Conservation (phyloP, 2,888 invertebrate genomes). For the Parochlus steinenii region DNA sequence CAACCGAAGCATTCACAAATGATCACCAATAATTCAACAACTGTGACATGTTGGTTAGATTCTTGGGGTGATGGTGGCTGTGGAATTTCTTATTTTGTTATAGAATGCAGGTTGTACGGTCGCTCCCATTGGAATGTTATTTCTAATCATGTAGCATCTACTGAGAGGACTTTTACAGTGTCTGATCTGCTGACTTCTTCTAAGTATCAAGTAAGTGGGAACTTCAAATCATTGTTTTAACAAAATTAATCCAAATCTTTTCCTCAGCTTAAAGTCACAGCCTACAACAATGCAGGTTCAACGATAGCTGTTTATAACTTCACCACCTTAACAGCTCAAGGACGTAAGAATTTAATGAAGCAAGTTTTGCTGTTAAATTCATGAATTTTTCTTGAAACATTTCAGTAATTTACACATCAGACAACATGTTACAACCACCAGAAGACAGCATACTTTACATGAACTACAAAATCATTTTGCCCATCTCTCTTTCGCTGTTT, state of each 20-base stretch:
- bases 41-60: conserved; percentile 71
- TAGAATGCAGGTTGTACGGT: conserved; percentile 52
- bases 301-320: conserved; percentile 71
- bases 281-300: conserved; percentile 76
- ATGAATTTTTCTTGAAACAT: conserved; percentile 42
- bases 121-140: conserved; percentile 54
- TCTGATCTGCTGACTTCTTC: conserved; percentile 59
- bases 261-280: conserved; percentile 45
- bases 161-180: conserved; percentile 66
- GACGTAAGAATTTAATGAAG: conserved; percentile 38
- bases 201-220: conserved; percentile 38
- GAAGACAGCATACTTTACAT: conserved; percentile 47
- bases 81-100: conserved; percentile 68
- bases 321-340: conserved; percentile 60
- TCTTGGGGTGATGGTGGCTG: conserved; percentile 83
- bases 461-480: conserved; percentile 45
- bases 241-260: not conserved
- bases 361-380: conserved; percentile 7
- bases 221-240: no score
- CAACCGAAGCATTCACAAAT: conserved; percentile 65
- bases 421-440: conserved; percentile 44
- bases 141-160: conserved; percentile 65
- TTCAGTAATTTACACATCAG: conserved; percentile 10
- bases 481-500: conserved; percentile 48
- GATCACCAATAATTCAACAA: conserved; percentile 71